Evolutionary conservation across 2,888 invertebrate species (phyloP).

Genomic region (Autographa pulchrina): DNA sequence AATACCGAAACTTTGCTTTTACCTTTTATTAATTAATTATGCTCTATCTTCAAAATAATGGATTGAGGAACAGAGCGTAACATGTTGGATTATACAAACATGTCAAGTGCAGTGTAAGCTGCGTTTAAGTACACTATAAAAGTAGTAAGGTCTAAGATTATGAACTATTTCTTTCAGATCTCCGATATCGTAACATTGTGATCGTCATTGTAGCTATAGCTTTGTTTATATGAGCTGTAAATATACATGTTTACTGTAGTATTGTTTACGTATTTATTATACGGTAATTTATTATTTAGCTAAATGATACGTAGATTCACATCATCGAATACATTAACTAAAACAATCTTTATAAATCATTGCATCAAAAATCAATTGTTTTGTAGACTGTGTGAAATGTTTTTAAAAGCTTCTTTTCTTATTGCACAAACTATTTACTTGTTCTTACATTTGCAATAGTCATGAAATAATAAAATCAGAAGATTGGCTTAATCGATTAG

Average conservation of each 20-base stretch:
- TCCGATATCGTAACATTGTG: slow-evolving; percentile 59
- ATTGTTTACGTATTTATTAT: slow-evolving; percentile 43
- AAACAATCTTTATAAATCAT: not conserved
- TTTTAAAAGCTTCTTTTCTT: not conserved
- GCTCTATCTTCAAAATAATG: too few relatives aligned
- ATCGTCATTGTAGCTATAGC: slow-evolving; percentile 50
- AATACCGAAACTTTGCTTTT: too few relatives aligned
- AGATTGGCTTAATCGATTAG: slow-evolving; percentile 2
- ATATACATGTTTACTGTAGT: slow-evolving; percentile 50
- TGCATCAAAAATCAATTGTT: not conserved
- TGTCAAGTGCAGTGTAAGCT: not conserved
- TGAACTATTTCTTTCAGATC: slow-evolving; percentile 50
- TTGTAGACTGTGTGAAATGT: not conserved
- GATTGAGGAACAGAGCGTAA: too few relatives aligned
- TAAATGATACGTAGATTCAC: slow-evolving; percentile 26
- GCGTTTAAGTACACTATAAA: slow-evolving; percentile 10
- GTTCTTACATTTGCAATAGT: not conserved
- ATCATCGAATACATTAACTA: slow-evolving; percentile 36
- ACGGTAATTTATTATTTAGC: slow-evolving; percentile 8
- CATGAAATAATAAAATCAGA: not conserved
- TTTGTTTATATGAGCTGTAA: slow-evolving; percentile 50
- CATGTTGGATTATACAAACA: too few relatives aligned
- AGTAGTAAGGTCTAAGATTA: slow-evolving; percentile 34
- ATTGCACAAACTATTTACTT: not conserved
- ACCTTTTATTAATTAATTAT: too few relatives aligned